Evolutionary conservation across 2,113 vertebrate genomes (phyloP).

Genomic region (Apteryx owenii): DNA sequence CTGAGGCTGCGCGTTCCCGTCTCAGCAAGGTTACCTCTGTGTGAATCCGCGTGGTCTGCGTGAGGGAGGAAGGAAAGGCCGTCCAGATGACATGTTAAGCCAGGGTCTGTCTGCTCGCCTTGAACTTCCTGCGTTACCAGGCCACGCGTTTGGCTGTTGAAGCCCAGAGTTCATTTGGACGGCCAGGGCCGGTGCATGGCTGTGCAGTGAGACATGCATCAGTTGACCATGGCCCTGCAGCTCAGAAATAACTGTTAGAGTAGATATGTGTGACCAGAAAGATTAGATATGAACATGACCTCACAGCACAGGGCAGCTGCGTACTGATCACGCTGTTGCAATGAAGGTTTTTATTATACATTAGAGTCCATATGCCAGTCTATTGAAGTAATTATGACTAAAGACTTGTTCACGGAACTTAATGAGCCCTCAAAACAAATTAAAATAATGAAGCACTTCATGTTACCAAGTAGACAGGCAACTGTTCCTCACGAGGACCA

Average conservation of each 20-base stretch:
- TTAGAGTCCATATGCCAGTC: conserved; percentile 37
- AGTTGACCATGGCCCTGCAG: not conserved
- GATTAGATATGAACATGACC: not conserved
- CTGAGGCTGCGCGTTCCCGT: not conserved
- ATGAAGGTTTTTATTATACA: conserved; percentile 26
- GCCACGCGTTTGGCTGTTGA: accelerated
- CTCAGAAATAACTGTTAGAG: not conserved
- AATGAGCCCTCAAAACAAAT: conserved; percentile 61
- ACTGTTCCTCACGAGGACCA: conserved; percentile 4
- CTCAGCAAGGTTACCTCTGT: not conserved
- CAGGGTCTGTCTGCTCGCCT: not conserved
- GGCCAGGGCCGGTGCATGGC: no score
- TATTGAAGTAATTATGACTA: conserved; percentile 65
- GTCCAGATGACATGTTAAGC: not conserved
- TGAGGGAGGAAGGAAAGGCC: conserved; percentile 14
- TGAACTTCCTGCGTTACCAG: not conserved
- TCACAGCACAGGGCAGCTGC: not conserved
- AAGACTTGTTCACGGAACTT: conserved; percentile 47
- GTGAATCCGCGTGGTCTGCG: not conserved
- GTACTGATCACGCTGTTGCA: accelerated
- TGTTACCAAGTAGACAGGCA: conserved; percentile 32
- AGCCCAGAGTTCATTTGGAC: not conserved
- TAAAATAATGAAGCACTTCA: conserved; percentile 13
- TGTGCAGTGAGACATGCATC: not conserved
- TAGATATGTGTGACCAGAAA: not conserved